Conservation (phyloP, 2,797 vertebrate species). For the Xenentodon cancila region DNA sequence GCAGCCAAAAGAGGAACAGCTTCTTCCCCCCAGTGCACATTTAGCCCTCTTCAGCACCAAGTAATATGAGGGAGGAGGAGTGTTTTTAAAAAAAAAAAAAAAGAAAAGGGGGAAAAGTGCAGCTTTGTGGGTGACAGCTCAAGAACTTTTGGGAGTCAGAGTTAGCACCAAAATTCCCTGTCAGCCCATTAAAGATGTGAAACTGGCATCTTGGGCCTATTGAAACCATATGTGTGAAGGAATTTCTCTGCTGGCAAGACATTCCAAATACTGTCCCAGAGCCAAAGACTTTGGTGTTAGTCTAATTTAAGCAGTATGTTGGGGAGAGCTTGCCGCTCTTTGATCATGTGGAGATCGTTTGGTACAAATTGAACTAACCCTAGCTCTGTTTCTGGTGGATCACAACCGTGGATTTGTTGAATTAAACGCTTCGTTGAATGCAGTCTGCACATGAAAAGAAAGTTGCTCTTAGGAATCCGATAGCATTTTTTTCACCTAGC, state of each 20-base stretch:
- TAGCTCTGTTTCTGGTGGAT: constrained; percentile 96
- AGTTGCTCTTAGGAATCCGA: constrained; percentile 91
- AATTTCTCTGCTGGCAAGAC: constrained; percentile 99
- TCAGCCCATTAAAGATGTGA: constrained; percentile 99
- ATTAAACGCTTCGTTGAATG: constrained; percentile 99
- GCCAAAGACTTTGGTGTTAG: constrained; percentile 99
- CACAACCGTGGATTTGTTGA: constrained; percentile 99
- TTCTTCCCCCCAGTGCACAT: constrained; percentile 85
- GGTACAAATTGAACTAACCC: constrained; percentile 99
- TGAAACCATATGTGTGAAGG: constrained; percentile 99
- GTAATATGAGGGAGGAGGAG: constrained; percentile 77
- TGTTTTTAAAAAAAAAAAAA: constrained; percentile 26
- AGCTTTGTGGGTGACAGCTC: constrained; percentile 95
- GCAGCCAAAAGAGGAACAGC: constrained; percentile 82
- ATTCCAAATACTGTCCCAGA: constrained; percentile 99
- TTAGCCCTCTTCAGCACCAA: constrained; percentile 87
- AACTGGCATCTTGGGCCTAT: constrained; percentile 95
- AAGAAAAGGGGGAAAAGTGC: constrained; percentile 78
- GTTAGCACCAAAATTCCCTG: constrained; percentile 95
- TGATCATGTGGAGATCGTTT: constrained; percentile 99
- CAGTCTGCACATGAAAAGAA: constrained; percentile 98
- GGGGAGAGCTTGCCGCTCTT: constrained; percentile 94
- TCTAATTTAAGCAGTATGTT: constrained; percentile 99
- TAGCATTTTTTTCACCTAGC: constrained; percentile 97
- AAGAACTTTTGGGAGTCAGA: constrained; percentile 94